phyloP scores from a whole-genome alignment of 2,888 invertebrate genomes.

The Lysandra bellargus region DNA sequence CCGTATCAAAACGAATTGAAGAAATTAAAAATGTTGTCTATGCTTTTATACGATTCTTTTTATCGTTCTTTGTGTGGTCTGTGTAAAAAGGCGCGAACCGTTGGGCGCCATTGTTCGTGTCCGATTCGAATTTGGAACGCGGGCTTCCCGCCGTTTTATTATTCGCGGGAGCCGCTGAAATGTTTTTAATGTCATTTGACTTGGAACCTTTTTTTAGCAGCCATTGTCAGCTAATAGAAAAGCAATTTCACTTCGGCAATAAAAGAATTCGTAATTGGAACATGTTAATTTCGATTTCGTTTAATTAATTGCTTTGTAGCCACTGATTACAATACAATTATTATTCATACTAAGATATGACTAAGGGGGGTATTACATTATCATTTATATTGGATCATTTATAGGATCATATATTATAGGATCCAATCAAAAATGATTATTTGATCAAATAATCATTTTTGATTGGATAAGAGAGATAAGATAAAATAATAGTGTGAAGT shows the following conservation, averaged over 20 bases:
- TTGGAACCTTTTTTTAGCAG: conserved; percentile 53
- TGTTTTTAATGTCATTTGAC: conserved; percentile 63
- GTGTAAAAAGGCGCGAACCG: conserved; percentile 65
- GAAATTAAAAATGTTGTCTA: conserved; percentile 25
- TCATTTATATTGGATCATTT: no score
- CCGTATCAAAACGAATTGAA: conserved; percentile 22
- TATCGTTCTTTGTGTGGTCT: conserved; percentile 66
- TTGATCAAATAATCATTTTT: no score
- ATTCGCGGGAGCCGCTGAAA: conserved; percentile 73
- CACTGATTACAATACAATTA: neutral
- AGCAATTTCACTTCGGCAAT: conserved; percentile 28
- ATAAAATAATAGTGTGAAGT: no score
- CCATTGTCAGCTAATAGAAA: conserved; percentile 39
- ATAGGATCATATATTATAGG: no score
- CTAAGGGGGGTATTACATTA: no score
- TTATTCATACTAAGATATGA: neutral
- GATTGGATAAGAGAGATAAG: no score
- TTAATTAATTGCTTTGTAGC: neutral
- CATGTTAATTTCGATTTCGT: conserved; percentile 5
- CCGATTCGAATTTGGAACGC: conserved; percentile 70
- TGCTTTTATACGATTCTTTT: conserved; percentile 37
- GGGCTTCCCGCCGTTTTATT: conserved; percentile 69
- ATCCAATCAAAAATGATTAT: no score
- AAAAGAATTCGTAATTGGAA: conserved; percentile 4
- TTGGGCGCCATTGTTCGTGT: conserved; percentile 69